Percentiles rank a stretch among this genome's conserved stretches.
phyloP scores from a whole-genome alignment of 2,888 invertebrate species.

The Rhagophthalmus giganteus region DNA sequence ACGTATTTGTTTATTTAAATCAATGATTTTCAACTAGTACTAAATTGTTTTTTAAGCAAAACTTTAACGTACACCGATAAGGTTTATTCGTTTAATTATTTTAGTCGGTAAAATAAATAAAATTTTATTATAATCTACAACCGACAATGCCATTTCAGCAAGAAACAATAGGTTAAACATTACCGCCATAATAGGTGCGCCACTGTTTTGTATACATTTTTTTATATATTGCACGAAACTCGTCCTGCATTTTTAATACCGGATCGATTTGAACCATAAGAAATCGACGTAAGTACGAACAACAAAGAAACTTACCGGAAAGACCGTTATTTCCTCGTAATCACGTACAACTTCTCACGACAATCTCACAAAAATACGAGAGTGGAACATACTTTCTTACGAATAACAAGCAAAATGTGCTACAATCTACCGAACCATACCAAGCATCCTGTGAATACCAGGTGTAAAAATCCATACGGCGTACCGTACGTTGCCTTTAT shows the following conservation, averaged over 20 bases:
- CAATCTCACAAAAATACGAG: slow-evolving; percentile 17
- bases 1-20: too few relatives aligned
- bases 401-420: slow-evolving; percentile 34
- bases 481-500: background rate
- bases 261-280: background rate
- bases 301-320: slow-evolving; percentile 11
- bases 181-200: too few relatives aligned
- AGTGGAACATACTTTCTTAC: slow-evolving; percentile 17
- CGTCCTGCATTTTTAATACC: slow-evolving; percentile 1
- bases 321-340: slow-evolving; percentile 13
- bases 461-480: slow-evolving; percentile 27
- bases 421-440: slow-evolving; percentile 24
- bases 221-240: too few relatives aligned
- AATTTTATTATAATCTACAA: too few relatives aligned
- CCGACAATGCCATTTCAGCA: too few relatives aligned
- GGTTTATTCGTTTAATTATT: too few relatives aligned
- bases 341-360: slow-evolving; percentile 16
- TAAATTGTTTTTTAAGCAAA: too few relatives aligned
- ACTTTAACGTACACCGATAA: too few relatives aligned
- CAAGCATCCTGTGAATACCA: slow-evolving; percentile 32
- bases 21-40: too few relatives aligned
- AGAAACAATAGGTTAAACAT: too few relatives aligned
- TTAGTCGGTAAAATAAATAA: too few relatives aligned
- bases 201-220: too few relatives aligned
- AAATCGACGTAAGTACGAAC: background rate